Evolutionary conservation across 2,888 invertebrate species (phyloP), one percentile per base, ranked within the genome.

Genomic region (Xestia xanthographa): DNA sequence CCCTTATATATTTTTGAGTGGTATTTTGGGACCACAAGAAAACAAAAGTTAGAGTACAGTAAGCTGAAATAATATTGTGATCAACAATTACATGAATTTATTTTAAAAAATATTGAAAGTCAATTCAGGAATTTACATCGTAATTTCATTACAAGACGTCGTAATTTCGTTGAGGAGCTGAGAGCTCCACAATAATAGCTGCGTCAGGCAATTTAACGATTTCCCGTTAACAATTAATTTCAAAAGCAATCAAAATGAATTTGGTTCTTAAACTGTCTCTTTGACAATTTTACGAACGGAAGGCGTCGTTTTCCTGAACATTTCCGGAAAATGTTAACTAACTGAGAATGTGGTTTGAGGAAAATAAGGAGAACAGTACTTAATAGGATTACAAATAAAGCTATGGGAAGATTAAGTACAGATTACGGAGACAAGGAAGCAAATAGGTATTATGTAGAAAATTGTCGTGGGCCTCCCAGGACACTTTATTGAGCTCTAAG

Each of bases 321-420:
- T 62, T 73, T 34, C 22, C 14, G 4, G 17, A 22, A 17, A 68
- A 60, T 50, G 1, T 75, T 66, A 58, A 75, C n/a, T 17, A 76
- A 66, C 29, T 48, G n/a, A 20, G 17, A 50, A n/a, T 4, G 48
- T 29, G 67, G 34, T 76, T 75, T 43, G 11, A 22, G 66, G 5
- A 11, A 9, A 17, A 17, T 58, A 26, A 22, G 5, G 22, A 11
- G n/a, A 75, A 14, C 5, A 20, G 2, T 60, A 48, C 14, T 41
- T 58, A 63, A 63, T 63, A 56, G n/a, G 45, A 63, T 77, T 63
- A 70, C 29, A 70, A 65, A 50, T 62, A 41, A 67, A 76, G 50
- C n/a, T 17, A 22, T 41, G 5, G 5, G 22, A 50, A 75, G 50
- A 60, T 67, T 60, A 38, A 48, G 5, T 14, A 26, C 6, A 34